Conservation (phyloP, 2,888 invertebrate species). For the Thymelicus sylvestris region DNA sequence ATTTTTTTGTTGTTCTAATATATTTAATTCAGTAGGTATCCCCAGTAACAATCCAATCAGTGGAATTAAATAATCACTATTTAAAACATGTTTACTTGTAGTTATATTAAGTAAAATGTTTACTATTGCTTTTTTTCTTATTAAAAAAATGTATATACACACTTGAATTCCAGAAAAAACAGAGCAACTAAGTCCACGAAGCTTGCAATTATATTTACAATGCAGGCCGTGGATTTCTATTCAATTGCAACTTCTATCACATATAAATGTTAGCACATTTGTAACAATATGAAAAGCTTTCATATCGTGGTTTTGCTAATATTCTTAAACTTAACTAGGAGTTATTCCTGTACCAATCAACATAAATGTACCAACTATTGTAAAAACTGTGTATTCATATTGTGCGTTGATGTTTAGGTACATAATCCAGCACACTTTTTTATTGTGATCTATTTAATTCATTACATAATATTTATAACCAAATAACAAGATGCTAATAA, state of each 20-base stretch:
- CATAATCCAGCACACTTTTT: too few species aligned
- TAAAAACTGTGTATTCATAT: too few species aligned
- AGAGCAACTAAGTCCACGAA: not conserved
- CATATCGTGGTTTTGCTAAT: not conserved
- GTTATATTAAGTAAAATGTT: not conserved
- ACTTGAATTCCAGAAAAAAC: not conserved
- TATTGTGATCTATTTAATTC: too few species aligned
- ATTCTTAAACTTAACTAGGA: not conserved
- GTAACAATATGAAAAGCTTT: not conserved
- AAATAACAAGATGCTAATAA: not conserved
- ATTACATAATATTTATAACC: not conserved
- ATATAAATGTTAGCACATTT: not conserved
- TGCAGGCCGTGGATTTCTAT: not conserved
- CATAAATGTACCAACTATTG: not conserved
- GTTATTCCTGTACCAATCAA: not conserved
- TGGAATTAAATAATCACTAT: not conserved
- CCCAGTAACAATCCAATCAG: not conserved
- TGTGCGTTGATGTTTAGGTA: not conserved
- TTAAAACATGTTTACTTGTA: not conserved
- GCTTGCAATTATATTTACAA: conserved; percentile 4
- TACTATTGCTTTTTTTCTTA: not conserved
- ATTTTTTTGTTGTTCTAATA: not conserved
- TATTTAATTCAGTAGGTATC: not conserved
- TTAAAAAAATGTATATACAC: conserved; percentile 1
- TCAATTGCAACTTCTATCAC: not conserved